phyloP scores from a whole-genome alignment of 2,888 invertebrate genomes.

The Tinea trinotella region DNA sequence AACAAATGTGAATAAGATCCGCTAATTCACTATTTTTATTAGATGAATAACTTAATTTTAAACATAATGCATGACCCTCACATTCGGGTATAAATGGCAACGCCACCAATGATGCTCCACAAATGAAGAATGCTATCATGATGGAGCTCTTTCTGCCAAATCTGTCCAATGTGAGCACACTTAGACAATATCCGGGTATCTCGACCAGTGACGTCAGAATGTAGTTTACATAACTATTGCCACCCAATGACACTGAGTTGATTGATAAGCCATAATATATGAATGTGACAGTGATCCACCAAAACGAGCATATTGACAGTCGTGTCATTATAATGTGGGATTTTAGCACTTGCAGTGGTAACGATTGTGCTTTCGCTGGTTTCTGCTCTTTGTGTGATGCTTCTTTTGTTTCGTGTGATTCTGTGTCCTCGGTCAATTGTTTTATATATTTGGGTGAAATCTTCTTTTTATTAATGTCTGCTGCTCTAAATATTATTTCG shows the following conservation, averaged over 20 bases:
- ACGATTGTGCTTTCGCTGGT: slow-evolving; percentile 24
- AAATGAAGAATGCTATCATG: slow-evolving; percentile 70
- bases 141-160: slow-evolving; percentile 73
- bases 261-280: slow-evolving; percentile 86
- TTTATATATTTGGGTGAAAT: slow-evolving; percentile 30
- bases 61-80: too few species aligned
- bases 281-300: slow-evolving; percentile 85
- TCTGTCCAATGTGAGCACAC: slow-evolving; percentile 70
- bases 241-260: slow-evolving; percentile 81
- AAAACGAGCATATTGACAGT: slow-evolving; percentile 77
- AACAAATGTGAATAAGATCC: too few species aligned
- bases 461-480: slow-evolving; percentile 51
- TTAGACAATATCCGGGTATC: slow-evolving; percentile 75
- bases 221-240: slow-evolving; percentile 84
- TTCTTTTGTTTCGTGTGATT: not conserved
- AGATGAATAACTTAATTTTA: too few species aligned
- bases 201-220: slow-evolving; percentile 76
- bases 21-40: too few species aligned
- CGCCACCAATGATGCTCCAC: slow-evolving; percentile 69
- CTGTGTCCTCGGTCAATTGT: slow-evolving; percentile 12
- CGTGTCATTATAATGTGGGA: slow-evolving; percentile 68
- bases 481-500: slow-evolving; percentile 62
- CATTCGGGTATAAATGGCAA: slow-evolving; percentile 72
- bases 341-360: slow-evolving; percentile 51
- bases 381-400: slow-evolving; percentile 13